phyloP scores from a whole-genome alignment of 2,888 invertebrate species.

The Lepidocyrtoides sp. region DNA sequence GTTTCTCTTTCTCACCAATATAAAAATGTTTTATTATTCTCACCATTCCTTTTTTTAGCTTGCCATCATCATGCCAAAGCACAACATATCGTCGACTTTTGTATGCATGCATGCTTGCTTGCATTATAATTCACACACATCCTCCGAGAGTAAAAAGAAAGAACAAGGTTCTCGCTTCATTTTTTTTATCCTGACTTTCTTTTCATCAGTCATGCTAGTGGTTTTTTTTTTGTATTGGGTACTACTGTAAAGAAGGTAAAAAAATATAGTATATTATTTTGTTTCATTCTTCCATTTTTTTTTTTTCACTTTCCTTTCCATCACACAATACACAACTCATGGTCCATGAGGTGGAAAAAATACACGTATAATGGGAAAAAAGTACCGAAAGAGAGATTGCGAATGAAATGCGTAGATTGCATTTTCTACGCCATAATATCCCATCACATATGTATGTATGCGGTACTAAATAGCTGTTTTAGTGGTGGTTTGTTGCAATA shows the following conservation, averaged over 20 bases:
- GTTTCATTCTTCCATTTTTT: neutral
- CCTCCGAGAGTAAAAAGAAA: neutral
- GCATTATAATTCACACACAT: neutral
- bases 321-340: conserved; percentile 16
- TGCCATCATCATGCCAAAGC: neutral
- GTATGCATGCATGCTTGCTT: neutral
- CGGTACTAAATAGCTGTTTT: conserved; percentile 12
- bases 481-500: neutral
- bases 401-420: neutral
- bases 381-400: neutral
- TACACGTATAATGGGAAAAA: conserved; percentile 14
- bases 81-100: neutral
- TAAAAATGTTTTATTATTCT: neutral
- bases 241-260: no score
- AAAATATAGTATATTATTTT: neutral
- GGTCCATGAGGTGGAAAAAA: conserved; percentile 53
- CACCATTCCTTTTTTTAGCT: neutral
- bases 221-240: no score
- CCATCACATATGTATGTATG: neutral
- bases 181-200: neutral
- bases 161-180: neutral
- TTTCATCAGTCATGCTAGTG: no score
- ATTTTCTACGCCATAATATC: conserved; percentile 17
- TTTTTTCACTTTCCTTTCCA: neutral
- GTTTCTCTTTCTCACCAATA: neutral